Percentiles rank a stretch among this genome's conserved stretches.
Evolutionary conservation across 1,140 invertebrate genomes (phyloP).

Genomic region (Orchestia grillus): DNA sequence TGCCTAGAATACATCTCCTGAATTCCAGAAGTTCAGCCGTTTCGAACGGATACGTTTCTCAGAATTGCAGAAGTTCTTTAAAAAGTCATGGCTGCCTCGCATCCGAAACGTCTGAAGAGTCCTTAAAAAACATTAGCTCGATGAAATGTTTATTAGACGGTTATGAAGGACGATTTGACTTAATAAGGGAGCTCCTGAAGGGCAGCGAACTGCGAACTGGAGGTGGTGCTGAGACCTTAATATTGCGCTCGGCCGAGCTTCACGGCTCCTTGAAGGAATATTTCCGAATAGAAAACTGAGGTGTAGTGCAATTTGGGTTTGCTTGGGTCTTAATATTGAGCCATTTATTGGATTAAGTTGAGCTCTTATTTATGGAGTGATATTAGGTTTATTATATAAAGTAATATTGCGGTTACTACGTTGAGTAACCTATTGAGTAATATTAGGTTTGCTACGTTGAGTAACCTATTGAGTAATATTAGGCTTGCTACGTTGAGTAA

Average conservation of each 20-base stretch:
- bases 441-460: too few species aligned
- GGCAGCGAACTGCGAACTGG: not conserved
- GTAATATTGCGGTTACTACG: too few species aligned
- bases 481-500: too few species aligned
- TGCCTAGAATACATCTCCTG: not conserved
- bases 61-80: not conserved
- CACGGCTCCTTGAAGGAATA: not conserved
- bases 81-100: not conserved
- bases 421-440: too few species aligned
- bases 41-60: not conserved
- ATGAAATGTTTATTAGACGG: constrained; percentile 36
- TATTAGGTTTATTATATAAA: too few species aligned
- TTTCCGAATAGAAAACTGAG: not conserved
- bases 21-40: not conserved
- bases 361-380: too few species aligned
- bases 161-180: constrained; percentile 28
- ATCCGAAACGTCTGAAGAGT: constrained; percentile 5
- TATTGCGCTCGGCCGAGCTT: not conserved
- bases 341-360: too few species aligned
- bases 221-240: not conserved
- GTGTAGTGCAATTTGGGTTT: not conserved
- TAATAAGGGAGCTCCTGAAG: not conserved
- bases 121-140: not conserved
- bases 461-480: too few species aligned
- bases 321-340: too few species aligned